These are phyloP conservation scores for Petrophora chlorosata DNA, from an alignment of 2,888 invertebrate genomes.

Conservation along the genomic window DNA sequence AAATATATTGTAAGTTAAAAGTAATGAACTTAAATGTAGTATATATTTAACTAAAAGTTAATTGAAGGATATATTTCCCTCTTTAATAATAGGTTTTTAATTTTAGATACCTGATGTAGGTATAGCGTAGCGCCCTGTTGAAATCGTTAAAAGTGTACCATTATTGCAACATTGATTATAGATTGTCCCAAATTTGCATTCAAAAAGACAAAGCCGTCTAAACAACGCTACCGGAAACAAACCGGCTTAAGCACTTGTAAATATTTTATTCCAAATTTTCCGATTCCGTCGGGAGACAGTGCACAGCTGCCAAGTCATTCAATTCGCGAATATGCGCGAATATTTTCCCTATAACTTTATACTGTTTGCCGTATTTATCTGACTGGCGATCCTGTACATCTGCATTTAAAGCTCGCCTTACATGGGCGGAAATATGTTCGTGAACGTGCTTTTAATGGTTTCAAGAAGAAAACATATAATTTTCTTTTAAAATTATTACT, in stretches of 20 bases:
- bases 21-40: no score
- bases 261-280: constrained; percentile 35
- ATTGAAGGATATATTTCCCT: no score
- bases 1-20: no score
- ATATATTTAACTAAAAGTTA: no score
- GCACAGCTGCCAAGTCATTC: constrained; percentile 45
- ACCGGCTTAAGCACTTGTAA: constrained; percentile 22
- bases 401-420: constrained; percentile 67
- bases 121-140: no score
- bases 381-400: constrained; percentile 59
- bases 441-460: constrained; percentile 4
- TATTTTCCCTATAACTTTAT: constrained; percentile 48
- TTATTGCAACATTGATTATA: no score
- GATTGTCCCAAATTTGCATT: constrained; percentile 5
- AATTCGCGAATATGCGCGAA: constrained; percentile 45
- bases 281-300: constrained; percentile 31
- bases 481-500: no score
- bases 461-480: no score
- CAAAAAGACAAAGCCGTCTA: constrained; percentile 17
- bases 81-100: no score
- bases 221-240: constrained; percentile 27
- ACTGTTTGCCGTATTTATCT: constrained; percentile 55
- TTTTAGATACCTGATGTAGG: no score
- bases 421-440: constrained; percentile 13
- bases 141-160: no score